These are phyloP conservation scores for Unio pictorum DNA, from an alignment of 2,888 invertebrate genomes.

Conservation along the genomic window DNA sequence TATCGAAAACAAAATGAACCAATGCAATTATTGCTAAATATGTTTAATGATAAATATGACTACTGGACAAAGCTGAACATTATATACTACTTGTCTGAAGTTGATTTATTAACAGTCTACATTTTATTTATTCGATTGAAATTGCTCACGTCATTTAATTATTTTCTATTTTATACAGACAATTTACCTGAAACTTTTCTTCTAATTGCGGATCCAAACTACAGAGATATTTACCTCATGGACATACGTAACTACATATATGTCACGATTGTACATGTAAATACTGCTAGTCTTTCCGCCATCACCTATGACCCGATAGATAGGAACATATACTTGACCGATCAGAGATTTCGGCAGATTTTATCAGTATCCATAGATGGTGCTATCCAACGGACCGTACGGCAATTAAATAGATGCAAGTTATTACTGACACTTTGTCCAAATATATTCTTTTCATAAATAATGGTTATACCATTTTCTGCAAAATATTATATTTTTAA, in stretches of 20 bases:
- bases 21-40: too few species aligned
- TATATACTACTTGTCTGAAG: too few species aligned
- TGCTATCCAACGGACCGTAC: slow-evolving; percentile 30
- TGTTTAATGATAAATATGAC: too few species aligned
- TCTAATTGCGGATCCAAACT: slow-evolving; percentile 50
- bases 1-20: too few species aligned
- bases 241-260: slow-evolving; percentile 78
- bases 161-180: slow-evolving; percentile 14
- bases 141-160: too few species aligned
- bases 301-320: slow-evolving; percentile 87
- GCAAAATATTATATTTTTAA: too few species aligned
- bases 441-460: too few species aligned
- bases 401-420: slow-evolving; percentile 38
- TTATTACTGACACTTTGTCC: neutral
- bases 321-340: slow-evolving; percentile 83
- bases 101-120: too few species aligned
- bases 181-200: slow-evolving; percentile 55
- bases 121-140: too few species aligned
- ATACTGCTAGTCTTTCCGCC: slow-evolving; percentile 77
- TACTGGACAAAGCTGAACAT: too few species aligned
- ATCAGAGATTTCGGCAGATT: slow-evolving; percentile 75
- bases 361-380: slow-evolving; percentile 48
- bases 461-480: too few species aligned
- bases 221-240: slow-evolving; percentile 83
- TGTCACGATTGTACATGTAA: slow-evolving; percentile 33